A percentile compares a stretch with the other conserved stretches of the same genome.
Evolutionary conservation across 2,797 vertebrate genomes (phyloP).

Genomic region (Microcaecilia unicolor): DNA sequence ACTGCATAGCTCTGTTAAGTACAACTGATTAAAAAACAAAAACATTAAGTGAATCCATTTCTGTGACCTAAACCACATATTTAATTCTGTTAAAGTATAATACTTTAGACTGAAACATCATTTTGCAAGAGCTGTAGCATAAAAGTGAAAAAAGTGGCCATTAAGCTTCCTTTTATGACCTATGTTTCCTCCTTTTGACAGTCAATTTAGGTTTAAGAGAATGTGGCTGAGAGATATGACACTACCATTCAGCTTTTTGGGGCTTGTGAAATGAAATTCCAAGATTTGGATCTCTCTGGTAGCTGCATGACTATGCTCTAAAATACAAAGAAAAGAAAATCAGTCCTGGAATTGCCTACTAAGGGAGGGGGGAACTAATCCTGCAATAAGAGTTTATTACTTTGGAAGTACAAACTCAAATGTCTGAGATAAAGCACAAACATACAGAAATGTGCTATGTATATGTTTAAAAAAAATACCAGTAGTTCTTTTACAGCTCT

Average conservation of each 20-base stretch:
- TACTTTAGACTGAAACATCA: not conserved
- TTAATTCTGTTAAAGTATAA: not conserved
- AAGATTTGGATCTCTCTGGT: not conserved
- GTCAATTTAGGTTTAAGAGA: not conserved
- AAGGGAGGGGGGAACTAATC: not conserved
- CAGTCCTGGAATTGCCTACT: not conserved
- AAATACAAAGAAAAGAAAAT: not conserved
- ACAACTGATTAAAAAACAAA: too few relatives aligned
- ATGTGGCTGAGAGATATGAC: not conserved
- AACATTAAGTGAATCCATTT: too few relatives aligned
- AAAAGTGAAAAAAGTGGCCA: not conserved
- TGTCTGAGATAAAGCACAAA: not conserved
- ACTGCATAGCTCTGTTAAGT: too few relatives aligned
- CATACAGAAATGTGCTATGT: not conserved
- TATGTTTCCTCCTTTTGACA: not conserved
- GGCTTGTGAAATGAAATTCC: not conserved
- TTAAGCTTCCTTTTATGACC: not conserved
- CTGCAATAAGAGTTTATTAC: not conserved
- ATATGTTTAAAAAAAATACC: not conserved
- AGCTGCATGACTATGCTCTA: not conserved
- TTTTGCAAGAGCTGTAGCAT: not conserved
- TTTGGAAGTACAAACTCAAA: not conserved
- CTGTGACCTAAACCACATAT: too few relatives aligned
- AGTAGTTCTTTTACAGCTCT: not conserved
- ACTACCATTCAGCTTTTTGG: not conserved